A percentile compares a stretch with the other conserved stretches of the same genome.
These are phyloP conservation scores for Operophtera brumata DNA, from an alignment of 2,888 invertebrate species.

Conservation along the genomic window DNA sequence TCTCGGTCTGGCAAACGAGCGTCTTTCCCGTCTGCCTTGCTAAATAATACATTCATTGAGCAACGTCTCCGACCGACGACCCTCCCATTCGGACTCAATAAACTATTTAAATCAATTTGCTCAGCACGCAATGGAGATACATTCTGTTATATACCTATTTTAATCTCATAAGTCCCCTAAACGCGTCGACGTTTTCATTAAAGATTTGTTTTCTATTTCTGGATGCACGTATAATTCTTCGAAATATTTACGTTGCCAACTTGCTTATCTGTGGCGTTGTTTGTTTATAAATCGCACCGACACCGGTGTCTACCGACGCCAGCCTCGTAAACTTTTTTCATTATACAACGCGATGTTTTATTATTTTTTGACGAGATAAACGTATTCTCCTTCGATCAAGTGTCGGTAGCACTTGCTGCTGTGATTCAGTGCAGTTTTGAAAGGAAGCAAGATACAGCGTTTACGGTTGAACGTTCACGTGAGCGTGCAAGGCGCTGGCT, in stretches of 20 bases:
- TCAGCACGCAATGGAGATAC: conserved; percentile 16
- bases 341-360: conserved; percentile 34
- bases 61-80: conserved; percentile 42
- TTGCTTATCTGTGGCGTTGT: conserved; percentile 55
- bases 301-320: conserved; percentile 41
- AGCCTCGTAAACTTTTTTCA: conserved; percentile 47
- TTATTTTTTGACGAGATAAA: conserved; percentile 27
- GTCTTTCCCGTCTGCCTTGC: conserved; percentile 37
- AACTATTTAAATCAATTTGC: conserved; percentile 34
- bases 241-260: conserved; percentile 51
- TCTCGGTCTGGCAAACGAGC: conserved; percentile 40
- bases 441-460: conserved; percentile 57
- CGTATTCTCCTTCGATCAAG: conserved; percentile 22
- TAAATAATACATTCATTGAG: conserved; percentile 56
- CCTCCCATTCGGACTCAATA: conserved; percentile 37
- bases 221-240: conserved; percentile 41
- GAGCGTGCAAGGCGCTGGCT: conserved; percentile 56
- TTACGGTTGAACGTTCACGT: conserved; percentile 66
- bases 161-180: conserved; percentile 39
- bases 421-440: conserved; percentile 23
- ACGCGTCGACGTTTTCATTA: conserved; percentile 26
- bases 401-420: conserved; percentile 8
- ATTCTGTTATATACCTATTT: conserved; percentile 30
- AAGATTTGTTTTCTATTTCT: conserved; percentile 42
- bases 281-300: conserved; percentile 59